Conservation (phyloP, 2,888 invertebrate species). For the Papilio elwesi region DNA sequence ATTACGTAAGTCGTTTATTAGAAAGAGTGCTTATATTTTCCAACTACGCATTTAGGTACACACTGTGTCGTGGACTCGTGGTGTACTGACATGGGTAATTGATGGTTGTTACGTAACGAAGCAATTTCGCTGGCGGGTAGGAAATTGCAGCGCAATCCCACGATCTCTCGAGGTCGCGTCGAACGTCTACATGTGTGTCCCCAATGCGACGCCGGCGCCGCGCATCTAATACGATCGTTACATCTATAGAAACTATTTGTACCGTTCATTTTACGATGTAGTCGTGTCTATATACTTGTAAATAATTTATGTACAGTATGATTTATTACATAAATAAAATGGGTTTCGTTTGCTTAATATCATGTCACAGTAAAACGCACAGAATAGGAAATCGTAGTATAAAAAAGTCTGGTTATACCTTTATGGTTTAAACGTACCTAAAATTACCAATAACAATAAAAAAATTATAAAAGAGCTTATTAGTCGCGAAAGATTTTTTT, state of each 20-base stretch:
- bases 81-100: conserved; percentile 10
- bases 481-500: too few relatives aligned
- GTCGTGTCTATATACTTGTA: background rate
- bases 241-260: background rate
- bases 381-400: too few relatives aligned
- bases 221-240: conserved; percentile 35
- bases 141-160: conserved; percentile 34
- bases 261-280: background rate
- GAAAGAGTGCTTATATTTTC: too few relatives aligned
- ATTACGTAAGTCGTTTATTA: too few relatives aligned
- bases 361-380: too few relatives aligned
- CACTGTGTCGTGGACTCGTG: background rate
- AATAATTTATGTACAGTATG: background rate
- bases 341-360: too few relatives aligned
- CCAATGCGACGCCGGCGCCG: conserved; percentile 20
- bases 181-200: conserved; percentile 27
- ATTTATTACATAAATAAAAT: background rate
- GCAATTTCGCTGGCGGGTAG: conserved; percentile 26
- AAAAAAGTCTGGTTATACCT: too few relatives aligned
- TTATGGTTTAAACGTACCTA: too few relatives aligned
- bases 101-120: conserved; percentile 20
- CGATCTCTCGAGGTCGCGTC: conserved; percentile 34
- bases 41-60: too few relatives aligned
- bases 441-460: too few relatives aligned
- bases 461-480: too few relatives aligned